phyloP scores from a whole-genome alignment of 2,113 vertebrate species.

The Morone saxatilis region DNA sequence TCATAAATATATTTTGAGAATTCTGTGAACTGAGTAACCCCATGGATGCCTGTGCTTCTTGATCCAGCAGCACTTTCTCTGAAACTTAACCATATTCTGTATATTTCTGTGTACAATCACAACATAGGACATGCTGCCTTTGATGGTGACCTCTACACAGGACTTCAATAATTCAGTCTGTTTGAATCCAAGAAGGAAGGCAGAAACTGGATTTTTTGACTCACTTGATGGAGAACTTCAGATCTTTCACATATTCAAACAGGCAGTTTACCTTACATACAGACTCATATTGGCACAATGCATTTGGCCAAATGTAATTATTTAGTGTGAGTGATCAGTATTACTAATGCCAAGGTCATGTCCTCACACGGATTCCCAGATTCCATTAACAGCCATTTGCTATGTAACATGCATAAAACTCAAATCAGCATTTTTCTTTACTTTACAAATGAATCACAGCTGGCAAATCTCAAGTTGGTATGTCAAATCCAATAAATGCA shows the following conservation, averaged over 20 bases:
- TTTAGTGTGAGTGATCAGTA: conserved; percentile 4
- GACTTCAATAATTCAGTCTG: conserved; percentile 57
- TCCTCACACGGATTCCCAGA: conserved; percentile 18
- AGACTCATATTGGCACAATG: background rate
- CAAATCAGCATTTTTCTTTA: conserved; percentile 17
- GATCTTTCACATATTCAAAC: conserved; percentile 46
- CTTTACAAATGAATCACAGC: conserved; percentile 35
- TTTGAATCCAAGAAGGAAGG: conserved; percentile 48
- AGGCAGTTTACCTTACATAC: conserved; percentile 23
- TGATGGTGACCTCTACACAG: conserved; percentile 56
- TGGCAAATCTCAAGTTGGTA: conserved; percentile 23
- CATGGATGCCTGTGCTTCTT: background rate
- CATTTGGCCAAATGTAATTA: conserved; percentile 16
- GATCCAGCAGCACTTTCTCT: background rate
- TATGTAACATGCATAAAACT: conserved; percentile 12
- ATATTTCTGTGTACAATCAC: conserved; percentile 11
- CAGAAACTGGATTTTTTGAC: conserved; percentile 22
- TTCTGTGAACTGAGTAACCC: too few species aligned
- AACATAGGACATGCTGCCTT: conserved; percentile 27
- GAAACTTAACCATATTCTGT: background rate
- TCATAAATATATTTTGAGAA: too few species aligned
- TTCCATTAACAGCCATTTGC: conserved; percentile 6
- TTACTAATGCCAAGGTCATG: conserved; percentile 18
- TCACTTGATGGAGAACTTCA: conserved; percentile 51
- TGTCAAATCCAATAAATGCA: conserved; percentile 43